A percentile compares a stretch with the other conserved stretches of the same genome.
phyloP scores from a whole-genome alignment of 2,113 vertebrate species.

The Coturnix japonica region DNA sequence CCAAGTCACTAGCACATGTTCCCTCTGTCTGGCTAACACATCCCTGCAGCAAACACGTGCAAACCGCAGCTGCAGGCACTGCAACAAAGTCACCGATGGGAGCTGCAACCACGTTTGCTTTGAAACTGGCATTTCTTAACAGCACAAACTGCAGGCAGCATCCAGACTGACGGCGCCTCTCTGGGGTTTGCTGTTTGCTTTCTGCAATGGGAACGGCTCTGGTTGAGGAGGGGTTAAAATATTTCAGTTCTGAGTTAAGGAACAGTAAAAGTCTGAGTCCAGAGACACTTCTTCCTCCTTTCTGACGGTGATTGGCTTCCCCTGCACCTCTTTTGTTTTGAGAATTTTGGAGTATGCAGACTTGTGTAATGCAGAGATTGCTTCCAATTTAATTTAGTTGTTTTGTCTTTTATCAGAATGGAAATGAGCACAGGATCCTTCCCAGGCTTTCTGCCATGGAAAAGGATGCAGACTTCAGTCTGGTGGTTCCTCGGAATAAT shows the following conservation, averaged over 20 bases:
- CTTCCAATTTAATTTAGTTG: slow-evolving; percentile 91
- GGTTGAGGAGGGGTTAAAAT: slow-evolving; percentile 56
- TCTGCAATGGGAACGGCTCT: not conserved
- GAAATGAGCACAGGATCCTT: slow-evolving; percentile 53
- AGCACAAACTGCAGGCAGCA: not conserved
- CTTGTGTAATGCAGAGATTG: slow-evolving; percentile 74
- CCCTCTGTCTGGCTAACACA: slow-evolving; percentile 6
- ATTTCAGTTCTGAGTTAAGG: slow-evolving; percentile 69
- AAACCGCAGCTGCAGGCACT: not conserved
- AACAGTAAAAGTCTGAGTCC: slow-evolving; percentile 1
- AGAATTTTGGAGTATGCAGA: slow-evolving; percentile 47
- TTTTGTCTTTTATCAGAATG: slow-evolving; percentile 84
- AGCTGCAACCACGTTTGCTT: not conserved
- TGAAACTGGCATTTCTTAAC: not conserved
- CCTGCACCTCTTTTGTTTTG: slow-evolving; percentile 66
- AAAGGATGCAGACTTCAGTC: slow-evolving; percentile 3
- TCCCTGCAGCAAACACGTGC: not conserved
- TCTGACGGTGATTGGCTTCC: not conserved
- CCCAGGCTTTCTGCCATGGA: slow-evolving; percentile 23
- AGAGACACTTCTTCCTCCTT: slow-evolving; percentile 18
- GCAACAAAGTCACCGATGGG: not conserved
- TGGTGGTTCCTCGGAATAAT: not conserved
- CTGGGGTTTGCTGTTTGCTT: not conserved
- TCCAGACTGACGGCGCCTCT: not conserved
- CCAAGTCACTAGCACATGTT: slow-evolving; percentile 44